Conservation (phyloP, 2,888 invertebrate genomes). For the Tiliacea citrago region DNA sequence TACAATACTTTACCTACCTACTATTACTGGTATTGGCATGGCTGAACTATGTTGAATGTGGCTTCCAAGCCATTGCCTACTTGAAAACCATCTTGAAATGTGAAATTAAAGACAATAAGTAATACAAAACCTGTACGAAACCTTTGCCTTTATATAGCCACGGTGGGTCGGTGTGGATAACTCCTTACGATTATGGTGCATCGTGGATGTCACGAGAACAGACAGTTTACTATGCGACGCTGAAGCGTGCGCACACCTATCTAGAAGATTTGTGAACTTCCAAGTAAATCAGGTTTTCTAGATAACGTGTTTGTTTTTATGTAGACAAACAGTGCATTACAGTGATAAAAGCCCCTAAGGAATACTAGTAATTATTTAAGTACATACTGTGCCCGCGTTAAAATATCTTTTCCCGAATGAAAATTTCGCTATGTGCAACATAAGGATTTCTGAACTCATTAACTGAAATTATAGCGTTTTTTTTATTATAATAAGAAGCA, state of each 20-base stretch:
- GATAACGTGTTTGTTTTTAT: slow-evolving; percentile 27
- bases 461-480: background rate
- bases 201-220: slow-evolving; percentile 47
- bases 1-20: slow-evolving; percentile 4
- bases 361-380: background rate
- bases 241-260: slow-evolving; percentile 65
- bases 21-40: background rate
- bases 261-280: slow-evolving; percentile 55
- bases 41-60: background rate
- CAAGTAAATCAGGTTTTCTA: slow-evolving; percentile 45
- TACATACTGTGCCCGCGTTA: background rate
- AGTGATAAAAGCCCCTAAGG: slow-evolving; percentile 35
- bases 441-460: background rate
- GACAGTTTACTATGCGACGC: slow-evolving; percentile 75
- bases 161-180: slow-evolving; percentile 37
- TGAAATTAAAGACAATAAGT: slow-evolving; percentile 21
- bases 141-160: slow-evolving; percentile 26
- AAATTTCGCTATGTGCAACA: background rate
- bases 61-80: background rate
- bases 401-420: background rate
- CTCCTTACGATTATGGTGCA: slow-evolving; percentile 48
- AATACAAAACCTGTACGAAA: slow-evolving; percentile 3
- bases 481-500: background rate
- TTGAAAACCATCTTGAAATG: background rate
- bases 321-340: slow-evolving; percentile 32